Base-by-base conservation (phyloP, 92 coral and sea anemone genomes). In the Virgularia gustaviana region DNA sequence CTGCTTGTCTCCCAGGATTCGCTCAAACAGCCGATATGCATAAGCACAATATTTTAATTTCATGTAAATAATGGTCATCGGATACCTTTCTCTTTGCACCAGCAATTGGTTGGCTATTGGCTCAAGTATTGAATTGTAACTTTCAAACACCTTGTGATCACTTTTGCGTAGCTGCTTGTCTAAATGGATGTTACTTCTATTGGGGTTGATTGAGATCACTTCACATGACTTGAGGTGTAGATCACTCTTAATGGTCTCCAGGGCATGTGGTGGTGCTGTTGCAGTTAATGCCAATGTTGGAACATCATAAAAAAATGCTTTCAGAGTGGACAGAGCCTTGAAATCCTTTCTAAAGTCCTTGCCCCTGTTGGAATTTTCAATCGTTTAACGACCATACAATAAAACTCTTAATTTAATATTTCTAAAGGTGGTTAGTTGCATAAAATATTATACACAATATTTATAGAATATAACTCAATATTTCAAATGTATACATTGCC, bases 101-200 rank as follows among this genome's bases (percentile, higher is more conserved):
- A 78, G 52, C 25, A 80, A 74, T 71, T 81, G 84, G 65, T 82
- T 77, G 61, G 87, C 86, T 52, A 82, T 86, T 34, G 84, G 90
- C 33, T 37, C 32, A 13, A 86, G 76, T 63, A 78, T 86, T 28
- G 13, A 13, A 32, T 66, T 70, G 63, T 78, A 78, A 47, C 90
- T 66, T 65, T 81, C 81, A 53, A 52, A 20, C 71, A 73, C 72
- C 54, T 85, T 57, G 78, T 73, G 83, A 43, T 85, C 78, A 57
- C 83, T 78, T 49, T 37, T 30, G 9, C 84, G 75, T 31, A 85
- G 38, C 36, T 83, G 78, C 85, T 82, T 82, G 63, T 65, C 81
- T 16, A 73, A 49, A 58, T 63, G 82, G 51, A 86, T 81, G 76
- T 82, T 86, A 10, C 33, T 36, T 22, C 87, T 70, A 55, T 85